Evolutionary conservation across 2,113 vertebrate species (phyloP).

Genomic region (Gallinago media): DNA sequence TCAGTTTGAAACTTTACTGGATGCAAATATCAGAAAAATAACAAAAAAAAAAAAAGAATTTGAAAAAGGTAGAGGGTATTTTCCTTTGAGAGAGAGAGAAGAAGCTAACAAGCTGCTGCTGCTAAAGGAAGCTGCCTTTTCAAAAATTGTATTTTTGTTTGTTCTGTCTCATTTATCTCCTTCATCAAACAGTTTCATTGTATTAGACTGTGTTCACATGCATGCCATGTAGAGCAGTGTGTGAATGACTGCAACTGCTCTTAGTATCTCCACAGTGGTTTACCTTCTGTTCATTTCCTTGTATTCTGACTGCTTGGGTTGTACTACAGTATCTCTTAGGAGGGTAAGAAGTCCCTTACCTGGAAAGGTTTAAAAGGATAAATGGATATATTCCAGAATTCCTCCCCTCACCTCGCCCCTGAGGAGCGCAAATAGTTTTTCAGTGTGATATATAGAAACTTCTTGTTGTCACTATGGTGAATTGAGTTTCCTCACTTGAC

Average conservation of each 20-base stretch:
- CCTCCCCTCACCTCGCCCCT: background rate
- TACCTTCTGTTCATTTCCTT: background rate
- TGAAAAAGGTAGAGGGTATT: background rate
- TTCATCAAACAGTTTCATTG: background rate
- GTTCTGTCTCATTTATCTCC: background rate
- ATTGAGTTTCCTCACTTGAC: background rate
- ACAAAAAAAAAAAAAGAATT: background rate
- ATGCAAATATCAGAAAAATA: constrained; percentile 1
- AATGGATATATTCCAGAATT: background rate
- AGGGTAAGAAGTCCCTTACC: background rate
- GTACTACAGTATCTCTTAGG: background rate
- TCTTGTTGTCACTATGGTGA: background rate
- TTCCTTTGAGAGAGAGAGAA: constrained; percentile 9
- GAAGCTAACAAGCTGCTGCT: background rate
- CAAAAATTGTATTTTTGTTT: constrained; percentile 1
- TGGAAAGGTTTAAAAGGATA: background rate
- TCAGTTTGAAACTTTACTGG: background rate
- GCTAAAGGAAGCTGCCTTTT: background rate
- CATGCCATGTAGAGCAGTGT: background rate
- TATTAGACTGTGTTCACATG: background rate
- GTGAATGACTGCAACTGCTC: background rate
- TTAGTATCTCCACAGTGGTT: background rate
- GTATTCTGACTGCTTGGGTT: background rate
- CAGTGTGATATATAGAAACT: background rate
- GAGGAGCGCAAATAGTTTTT: background rate